Percentiles rank a stretch among this genome's conserved stretches.
Evolutionary conservation across 2,113 vertebrate species (phyloP).

Genomic region (Cromileptes altivelis): DNA sequence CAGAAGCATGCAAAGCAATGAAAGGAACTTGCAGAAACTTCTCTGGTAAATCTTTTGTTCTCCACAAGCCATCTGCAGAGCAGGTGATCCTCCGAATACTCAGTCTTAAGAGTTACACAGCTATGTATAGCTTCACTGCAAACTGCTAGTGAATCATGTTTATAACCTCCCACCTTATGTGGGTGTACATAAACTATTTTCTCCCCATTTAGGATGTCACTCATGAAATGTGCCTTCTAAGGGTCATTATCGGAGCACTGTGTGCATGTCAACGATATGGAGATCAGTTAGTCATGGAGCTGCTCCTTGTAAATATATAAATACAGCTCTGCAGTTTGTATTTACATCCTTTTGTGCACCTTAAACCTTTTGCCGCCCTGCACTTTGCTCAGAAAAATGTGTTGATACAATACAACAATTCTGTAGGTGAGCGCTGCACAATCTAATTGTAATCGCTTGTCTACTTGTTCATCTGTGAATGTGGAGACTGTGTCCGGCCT

Average conservation of each 20-base stretch:
- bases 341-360: not conserved
- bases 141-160: constrained; percentile 45
- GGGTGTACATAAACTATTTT: constrained; percentile 32
- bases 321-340: not conserved
- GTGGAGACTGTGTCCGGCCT: constrained; percentile 16
- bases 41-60: constrained; percentile 28
- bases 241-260: constrained; percentile 3
- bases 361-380: not conserved
- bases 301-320: constrained; percentile 19
- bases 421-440: not conserved
- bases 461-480: constrained; percentile 20
- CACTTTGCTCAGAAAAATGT: constrained; percentile 8
- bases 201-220: constrained; percentile 21
- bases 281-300: constrained; percentile 5
- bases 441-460: constrained; percentile 14
- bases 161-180: constrained; percentile 34
- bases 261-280: constrained; percentile 12
- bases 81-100: not conserved
- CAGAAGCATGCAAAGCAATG: not conserved
- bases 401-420: not conserved
- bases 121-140: constrained; percentile 29
- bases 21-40: constrained; percentile 12
- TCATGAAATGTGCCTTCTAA: constrained; percentile 23
- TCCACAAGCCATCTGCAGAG: constrained; percentile 24
- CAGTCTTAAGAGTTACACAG: not conserved